phyloP scores from a whole-genome alignment of 2,888 invertebrate genomes.

The Oxycera nigricornis region DNA sequence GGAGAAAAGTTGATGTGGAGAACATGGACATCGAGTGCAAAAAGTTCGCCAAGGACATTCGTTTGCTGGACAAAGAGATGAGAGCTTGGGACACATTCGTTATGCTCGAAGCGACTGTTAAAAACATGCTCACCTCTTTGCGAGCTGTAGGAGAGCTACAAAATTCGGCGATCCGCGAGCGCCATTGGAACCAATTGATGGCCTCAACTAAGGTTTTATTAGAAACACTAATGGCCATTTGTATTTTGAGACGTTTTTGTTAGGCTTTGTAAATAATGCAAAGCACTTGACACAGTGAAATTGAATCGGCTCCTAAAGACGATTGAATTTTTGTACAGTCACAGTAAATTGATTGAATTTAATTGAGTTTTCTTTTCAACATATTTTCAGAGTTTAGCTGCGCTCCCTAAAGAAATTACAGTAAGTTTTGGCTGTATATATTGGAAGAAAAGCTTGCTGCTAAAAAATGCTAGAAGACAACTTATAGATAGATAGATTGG shows the following conservation, averaged over 20 bases:
- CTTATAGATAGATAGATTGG: too few species aligned
- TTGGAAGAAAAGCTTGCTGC: background rate
- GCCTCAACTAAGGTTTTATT: conserved; percentile 87
- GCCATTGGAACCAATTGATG: conserved; percentile 98
- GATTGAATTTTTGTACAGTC: conserved; percentile 52
- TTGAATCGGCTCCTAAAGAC: conserved; percentile 20
- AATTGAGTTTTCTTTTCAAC: conserved; percentile 36
- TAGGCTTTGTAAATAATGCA: conserved; percentile 44
- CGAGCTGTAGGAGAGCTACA: conserved; percentile 95
- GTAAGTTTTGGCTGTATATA: conserved; percentile 66
- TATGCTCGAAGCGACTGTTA: conserved; percentile 88
- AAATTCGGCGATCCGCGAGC: conserved; percentile 93
- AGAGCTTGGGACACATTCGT: conserved; percentile 90
- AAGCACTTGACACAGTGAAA: conserved; percentile 1
- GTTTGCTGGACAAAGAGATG: conserved; percentile 95
- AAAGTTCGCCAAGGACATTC: conserved; percentile 93
- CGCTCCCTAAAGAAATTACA: conserved; percentile 79
- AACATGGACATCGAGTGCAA: conserved; percentile 99
- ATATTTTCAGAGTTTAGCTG: conserved; percentile 79
- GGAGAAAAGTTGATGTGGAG: conserved; percentile 96
- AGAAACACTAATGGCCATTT: background rate
- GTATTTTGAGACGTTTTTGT: too few species aligned
- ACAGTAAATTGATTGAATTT: conserved; percentile 41
- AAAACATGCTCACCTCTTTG: conserved; percentile 94
- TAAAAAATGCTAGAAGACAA: too few species aligned